phyloP scores from a whole-genome alignment of 2,797 vertebrate species.

The Diplodus puntazzo region DNA sequence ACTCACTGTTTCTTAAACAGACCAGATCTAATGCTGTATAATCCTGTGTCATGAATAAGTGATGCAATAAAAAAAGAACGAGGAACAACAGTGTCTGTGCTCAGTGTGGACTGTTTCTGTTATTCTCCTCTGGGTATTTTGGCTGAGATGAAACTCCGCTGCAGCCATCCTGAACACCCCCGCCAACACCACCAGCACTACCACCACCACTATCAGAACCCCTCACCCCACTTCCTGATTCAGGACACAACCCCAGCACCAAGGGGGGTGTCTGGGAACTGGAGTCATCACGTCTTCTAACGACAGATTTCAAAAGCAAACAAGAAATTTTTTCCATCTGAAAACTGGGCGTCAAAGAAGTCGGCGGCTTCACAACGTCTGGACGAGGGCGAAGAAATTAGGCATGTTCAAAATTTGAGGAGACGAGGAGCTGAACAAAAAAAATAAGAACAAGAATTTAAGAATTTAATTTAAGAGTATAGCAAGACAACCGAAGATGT shows the following conservation, averaged over 20 bases:
- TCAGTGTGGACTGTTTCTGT: conserved; percentile 69
- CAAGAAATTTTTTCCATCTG: conserved; percentile 20
- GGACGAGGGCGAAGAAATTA: not conserved
- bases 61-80: conserved; percentile 67
- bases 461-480: too few relatives aligned
- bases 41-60: conserved; percentile 74
- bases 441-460: not conserved
- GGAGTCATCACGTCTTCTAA: conserved; percentile 33
- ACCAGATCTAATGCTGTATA: conserved; percentile 57
- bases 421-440: not conserved
- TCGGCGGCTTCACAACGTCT: not conserved
- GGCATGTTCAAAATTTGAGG: not conserved
- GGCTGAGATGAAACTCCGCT: conserved; percentile 70
- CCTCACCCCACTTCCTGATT: conserved; percentile 61
- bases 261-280: conserved; percentile 48
- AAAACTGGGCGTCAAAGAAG: conserved; percentile 3
- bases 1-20: conserved; percentile 43
- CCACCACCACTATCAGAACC: not conserved
- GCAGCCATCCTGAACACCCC: conserved; percentile 21
- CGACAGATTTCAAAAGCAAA: conserved; percentile 20
- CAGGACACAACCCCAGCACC: conserved; percentile 46
- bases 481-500: not conserved
- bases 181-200: too few relatives aligned
- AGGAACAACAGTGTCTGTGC: conserved; percentile 59
- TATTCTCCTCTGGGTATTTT: conserved; percentile 74